Conservation (phyloP, 2,888 invertebrate species). For the Ypsolopha scabrella region DNA sequence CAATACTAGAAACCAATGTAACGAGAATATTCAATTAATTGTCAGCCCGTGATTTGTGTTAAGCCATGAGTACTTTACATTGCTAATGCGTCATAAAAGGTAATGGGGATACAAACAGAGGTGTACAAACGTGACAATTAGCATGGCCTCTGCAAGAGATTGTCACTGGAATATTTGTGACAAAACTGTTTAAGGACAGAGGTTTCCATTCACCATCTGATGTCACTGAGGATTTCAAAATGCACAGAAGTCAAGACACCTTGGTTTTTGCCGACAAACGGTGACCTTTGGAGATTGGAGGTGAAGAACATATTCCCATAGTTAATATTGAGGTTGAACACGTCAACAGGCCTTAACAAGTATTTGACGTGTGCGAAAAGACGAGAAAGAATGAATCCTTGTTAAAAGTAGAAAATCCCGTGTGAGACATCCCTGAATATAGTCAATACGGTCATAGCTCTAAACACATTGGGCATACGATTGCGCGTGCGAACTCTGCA, state of each 20-base stretch:
- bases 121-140: conserved; percentile 21
- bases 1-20: no score
- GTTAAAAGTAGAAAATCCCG: not conserved
- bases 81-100: no score
- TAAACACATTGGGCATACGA: not conserved
- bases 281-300: not conserved
- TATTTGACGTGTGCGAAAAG: not conserved
- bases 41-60: no score
- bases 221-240: not conserved
- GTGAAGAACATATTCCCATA: not conserved
- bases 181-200: conserved; percentile 18
- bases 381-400: not conserved
- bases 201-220: not conserved
- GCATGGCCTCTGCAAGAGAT: conserved; percentile 10
- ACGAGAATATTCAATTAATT: no score
- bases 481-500: conserved; percentile 34
- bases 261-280: not conserved
- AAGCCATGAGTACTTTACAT: no score
- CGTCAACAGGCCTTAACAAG: not conserved
- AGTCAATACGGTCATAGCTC: no score
- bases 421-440: no score
- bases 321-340: not conserved
- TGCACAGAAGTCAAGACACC: not conserved
- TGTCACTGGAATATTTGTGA: conserved; percentile 20
- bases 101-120: no score